Conservation (phyloP, 2,113 vertebrate species). For the Alethe diademata region DNA sequence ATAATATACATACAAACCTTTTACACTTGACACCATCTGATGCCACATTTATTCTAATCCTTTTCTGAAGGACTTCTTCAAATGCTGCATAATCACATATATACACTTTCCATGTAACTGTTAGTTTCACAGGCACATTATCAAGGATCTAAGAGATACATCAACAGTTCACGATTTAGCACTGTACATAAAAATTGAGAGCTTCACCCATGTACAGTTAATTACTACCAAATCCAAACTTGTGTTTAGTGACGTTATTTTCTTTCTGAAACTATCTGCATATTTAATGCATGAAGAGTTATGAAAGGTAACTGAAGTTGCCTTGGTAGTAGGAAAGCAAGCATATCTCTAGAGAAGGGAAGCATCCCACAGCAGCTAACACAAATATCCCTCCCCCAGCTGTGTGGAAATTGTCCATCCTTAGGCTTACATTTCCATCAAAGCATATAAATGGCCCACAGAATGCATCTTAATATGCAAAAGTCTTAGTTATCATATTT, state of each 20-base stretch:
- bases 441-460: not conserved
- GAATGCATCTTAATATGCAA: not conserved
- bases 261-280: not conserved
- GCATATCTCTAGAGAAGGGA: not conserved
- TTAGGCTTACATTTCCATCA: not conserved
- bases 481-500: not conserved
- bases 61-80: not conserved
- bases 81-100: not conserved
- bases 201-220: not conserved
- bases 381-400: not conserved
- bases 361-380: not conserved
- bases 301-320: not conserved
- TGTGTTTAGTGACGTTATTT: not conserved
- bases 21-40: not conserved
- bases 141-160: not conserved
- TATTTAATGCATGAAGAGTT: not conserved
- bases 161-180: not conserved
- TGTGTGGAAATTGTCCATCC: not conserved
- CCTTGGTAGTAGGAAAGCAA: not conserved
- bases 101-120: not conserved
- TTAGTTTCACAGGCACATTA: not conserved
- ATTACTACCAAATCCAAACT: not conserved
- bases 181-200: not conserved
- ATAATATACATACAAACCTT: not conserved
- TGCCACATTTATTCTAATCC: not conserved